Evolutionary conservation across 2,113 vertebrate genomes (phyloP), one percentile per base, ranked within the genome.

Genomic region (Limanda limanda): DNA sequence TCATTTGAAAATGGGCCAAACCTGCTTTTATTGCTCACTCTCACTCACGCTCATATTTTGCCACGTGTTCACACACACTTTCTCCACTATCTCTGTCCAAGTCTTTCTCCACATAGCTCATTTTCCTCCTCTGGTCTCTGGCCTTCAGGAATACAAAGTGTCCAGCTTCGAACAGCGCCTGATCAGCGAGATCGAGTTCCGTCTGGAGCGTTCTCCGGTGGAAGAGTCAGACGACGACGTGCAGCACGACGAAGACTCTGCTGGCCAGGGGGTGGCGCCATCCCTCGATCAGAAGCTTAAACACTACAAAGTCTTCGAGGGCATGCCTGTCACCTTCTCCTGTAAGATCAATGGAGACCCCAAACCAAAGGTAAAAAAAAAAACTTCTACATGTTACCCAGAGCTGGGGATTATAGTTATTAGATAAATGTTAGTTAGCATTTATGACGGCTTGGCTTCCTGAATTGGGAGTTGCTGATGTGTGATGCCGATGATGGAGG

Each of bases 151-250:
- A 65, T 99, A 99, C 90, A 99, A 97, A 84, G 98, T 99, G 45
- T 99, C 98, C 83, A 99, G 97, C 92, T 99, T 98, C 58, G 98
- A 99, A 86, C 98, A 99, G 93, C 96, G 98, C 9, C 89, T 99
- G 81, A 99, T 99, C 91, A 97, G 97, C 66, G 98, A 99, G 88
- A 99, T 99, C 1, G 98, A 99, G 84, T 99, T 97, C 86, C 94
- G 98, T 1, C 92, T 99, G 83, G 97, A 99, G 86, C 95, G 98
- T 40, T 98, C 97, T 25, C 95, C 96, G 0, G 96, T 97, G 81
- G 97, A 99, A 56, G 98, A 99, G 66, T 97, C 97, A 0, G 97
- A 97, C 13, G 97, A 99, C 0, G 97, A 99, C 3, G 91, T 94
- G 18, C 94, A 96, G 47, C 95, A 96, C 5, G 95, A 94, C 4